Conservation (phyloP, 2,113 vertebrate genomes). For the Columba livia region DNA sequence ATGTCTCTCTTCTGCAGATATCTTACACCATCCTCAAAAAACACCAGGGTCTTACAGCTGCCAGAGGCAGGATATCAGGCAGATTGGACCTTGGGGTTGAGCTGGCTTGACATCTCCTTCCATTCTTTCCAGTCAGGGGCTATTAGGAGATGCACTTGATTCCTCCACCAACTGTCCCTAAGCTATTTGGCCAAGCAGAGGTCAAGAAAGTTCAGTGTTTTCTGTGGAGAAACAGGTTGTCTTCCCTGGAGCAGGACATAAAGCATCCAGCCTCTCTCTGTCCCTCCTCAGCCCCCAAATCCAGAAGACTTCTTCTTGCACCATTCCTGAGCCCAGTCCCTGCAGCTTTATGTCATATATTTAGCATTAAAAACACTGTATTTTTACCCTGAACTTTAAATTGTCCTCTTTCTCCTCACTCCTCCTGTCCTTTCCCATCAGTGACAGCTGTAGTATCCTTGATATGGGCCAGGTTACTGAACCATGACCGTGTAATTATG, state of each 20-base stretch:
- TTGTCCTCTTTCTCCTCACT: not conserved
- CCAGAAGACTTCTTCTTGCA: not conserved
- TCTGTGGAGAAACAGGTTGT: not conserved
- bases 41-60: not conserved
- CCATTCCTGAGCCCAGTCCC: not conserved
- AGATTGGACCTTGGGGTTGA: not conserved
- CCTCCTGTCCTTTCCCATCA: constrained; percentile 15
- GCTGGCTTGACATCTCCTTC: not conserved
- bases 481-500: constrained; percentile 69
- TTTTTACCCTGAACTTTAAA: constrained; percentile 56
- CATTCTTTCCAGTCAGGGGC: not conserved
- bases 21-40: not conserved
- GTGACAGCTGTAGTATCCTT: not conserved
- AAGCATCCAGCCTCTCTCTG: not conserved
- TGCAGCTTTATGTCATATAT: not conserved
- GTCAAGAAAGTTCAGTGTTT: not conserved
- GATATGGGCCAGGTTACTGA: constrained; percentile 45
- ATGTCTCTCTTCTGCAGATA: not conserved
- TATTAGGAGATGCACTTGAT: not conserved
- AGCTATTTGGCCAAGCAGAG: not conserved
- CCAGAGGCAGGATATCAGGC: not conserved
- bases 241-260: not conserved
- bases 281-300: not conserved
- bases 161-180: not conserved
- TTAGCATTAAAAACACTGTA: constrained; percentile 35